These are phyloP conservation scores for Hybognathus amarus DNA, from an alignment of 2,797 vertebrate genomes.

Conservation along the genomic window DNA sequence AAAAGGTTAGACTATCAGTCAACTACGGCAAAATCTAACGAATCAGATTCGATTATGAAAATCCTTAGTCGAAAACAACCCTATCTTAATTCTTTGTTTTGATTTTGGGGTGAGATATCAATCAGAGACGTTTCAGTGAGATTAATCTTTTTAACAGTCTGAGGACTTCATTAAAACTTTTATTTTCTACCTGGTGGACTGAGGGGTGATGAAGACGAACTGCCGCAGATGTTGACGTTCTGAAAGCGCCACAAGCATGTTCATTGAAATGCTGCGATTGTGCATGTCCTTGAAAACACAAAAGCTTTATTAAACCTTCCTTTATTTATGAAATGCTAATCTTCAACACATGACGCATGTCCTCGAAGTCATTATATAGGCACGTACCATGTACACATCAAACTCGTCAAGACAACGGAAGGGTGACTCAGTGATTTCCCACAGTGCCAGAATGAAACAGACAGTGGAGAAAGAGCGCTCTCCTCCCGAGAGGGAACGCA, in stretches of 20 bases:
- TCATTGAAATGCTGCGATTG: conserved; percentile 71
- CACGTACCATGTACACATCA: conserved; percentile 86
- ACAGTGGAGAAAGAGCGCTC: conserved; percentile 88
- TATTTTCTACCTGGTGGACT: conserved; percentile 68
- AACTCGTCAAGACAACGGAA: conserved; percentile 89
- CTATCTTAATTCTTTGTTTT: neutral
- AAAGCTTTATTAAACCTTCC: neutral
- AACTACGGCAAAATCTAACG: too few species aligned
- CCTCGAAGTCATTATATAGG: neutral
- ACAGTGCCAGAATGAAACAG: conserved; percentile 86
- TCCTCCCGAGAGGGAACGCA: conserved; percentile 85
- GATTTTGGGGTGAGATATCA: neutral
- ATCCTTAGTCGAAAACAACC: too few species aligned
- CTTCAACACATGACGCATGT: neutral
- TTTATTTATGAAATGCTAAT: neutral
- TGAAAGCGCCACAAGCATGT: conserved; percentile 72
- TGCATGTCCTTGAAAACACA: conserved; percentile 70
- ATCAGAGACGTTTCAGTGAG: neutral
- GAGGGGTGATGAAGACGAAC: conserved; percentile 74
- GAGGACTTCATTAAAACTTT: neutral
- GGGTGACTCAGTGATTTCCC: conserved; percentile 87
- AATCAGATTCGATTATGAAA: too few species aligned
- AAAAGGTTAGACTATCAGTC: too few species aligned
- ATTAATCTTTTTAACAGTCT: neutral
- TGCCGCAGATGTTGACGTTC: conserved; percentile 72